A percentile compares a stretch with the other conserved stretches of the same genome.
Evolutionary conservation across 2,888 invertebrate species (phyloP).

Genomic region (Apoda limacodes): DNA sequence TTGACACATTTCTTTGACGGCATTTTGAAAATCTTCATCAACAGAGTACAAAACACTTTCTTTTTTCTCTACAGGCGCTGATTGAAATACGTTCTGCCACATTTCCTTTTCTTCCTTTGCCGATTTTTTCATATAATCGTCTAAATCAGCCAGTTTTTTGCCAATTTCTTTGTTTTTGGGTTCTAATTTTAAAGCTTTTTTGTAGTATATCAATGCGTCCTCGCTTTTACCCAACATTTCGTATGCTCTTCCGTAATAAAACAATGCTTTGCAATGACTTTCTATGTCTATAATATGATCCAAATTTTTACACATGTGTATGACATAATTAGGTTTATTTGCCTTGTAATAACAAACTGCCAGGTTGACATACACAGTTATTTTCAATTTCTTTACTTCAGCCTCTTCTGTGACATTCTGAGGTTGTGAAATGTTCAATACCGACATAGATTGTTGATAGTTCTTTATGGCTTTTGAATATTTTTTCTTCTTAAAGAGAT

Average conservation of each 20-base stretch:
- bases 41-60: conserved; percentile 32
- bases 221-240: conserved; percentile 39
- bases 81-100: conserved; percentile 45
- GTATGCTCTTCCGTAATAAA: conserved; percentile 44
- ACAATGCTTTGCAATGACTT: conserved; percentile 46
- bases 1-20: conserved; percentile 42
- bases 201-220: conserved; percentile 38
- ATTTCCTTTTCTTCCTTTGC: conserved; percentile 34
- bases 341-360: conserved; percentile 50
- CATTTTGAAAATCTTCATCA: conserved; percentile 41
- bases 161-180: conserved; percentile 56
- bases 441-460: conserved; percentile 43
- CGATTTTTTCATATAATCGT: conserved; percentile 29
- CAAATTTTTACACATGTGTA: conserved; percentile 45
- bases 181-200: conserved; percentile 49
- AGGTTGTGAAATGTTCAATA: conserved; percentile 35
- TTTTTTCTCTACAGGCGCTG: conserved; percentile 21
- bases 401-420: conserved; percentile 27
- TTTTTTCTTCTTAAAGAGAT: conserved; percentile 31
- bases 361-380: conserved; percentile 41
- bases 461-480: conserved; percentile 35
- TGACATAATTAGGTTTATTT: conserved; percentile 41
- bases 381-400: conserved; percentile 35
- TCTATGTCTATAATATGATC: conserved; percentile 38
- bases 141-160: conserved; percentile 32